Evolutionary conservation across 2,797 vertebrate genomes (phyloP).

Genomic region (Bucorvus abyssinicus): DNA sequence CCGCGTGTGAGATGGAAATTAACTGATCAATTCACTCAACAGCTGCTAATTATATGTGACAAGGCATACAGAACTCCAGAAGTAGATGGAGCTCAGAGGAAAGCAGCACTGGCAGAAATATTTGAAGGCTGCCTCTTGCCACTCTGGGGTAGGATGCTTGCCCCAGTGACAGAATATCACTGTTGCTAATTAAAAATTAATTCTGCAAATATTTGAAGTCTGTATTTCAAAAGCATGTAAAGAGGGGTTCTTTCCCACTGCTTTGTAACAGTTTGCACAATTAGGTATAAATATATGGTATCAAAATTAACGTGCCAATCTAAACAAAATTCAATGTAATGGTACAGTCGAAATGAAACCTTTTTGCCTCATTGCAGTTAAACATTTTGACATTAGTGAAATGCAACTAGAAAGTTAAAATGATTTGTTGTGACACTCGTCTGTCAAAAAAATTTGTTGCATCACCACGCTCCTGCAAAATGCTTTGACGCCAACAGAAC

Average conservation of each 20-base stretch:
- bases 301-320: conserved; percentile 61
- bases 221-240: not conserved
- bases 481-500: not conserved
- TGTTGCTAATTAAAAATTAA: not conserved
- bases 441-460: conserved; percentile 23
- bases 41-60: conserved; percentile 70
- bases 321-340: conserved; percentile 55
- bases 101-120: not conserved
- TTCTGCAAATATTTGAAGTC: not conserved
- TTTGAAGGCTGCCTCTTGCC: not conserved
- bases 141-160: not conserved
- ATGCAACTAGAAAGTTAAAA: conserved; percentile 36
- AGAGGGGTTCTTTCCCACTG: not conserved
- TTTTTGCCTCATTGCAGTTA: conserved; percentile 45
- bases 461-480: not conserved
- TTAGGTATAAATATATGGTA: conserved; percentile 43
- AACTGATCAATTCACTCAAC: conserved; percentile 73
- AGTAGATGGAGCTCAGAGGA: not conserved
- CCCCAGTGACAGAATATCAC: not conserved
- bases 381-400: conserved; percentile 55
- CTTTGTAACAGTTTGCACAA: conserved; percentile 22
- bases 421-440: conserved; percentile 37
- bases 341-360: conserved; percentile 17
- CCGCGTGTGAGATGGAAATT: conserved; percentile 64
- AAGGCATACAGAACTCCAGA: conserved; percentile 44